phyloP scores from a whole-genome alignment of 2,888 invertebrate species.

The Anarsia innoxiella region DNA sequence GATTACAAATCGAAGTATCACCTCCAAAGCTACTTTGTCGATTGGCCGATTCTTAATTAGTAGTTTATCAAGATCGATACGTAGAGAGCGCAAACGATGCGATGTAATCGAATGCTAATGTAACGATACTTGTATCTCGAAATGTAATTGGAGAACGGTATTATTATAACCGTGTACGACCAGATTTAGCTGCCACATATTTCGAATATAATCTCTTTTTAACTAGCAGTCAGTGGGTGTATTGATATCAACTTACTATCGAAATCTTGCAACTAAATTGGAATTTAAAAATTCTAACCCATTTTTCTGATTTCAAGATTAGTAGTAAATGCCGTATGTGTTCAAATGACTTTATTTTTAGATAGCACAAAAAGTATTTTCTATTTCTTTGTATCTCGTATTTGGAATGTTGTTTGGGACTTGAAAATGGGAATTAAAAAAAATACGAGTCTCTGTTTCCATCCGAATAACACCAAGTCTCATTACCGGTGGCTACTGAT shows the following conservation, averaged over 20 bases:
- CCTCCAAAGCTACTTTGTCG: constrained; percentile 36
- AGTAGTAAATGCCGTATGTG: no score
- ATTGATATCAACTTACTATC: no score
- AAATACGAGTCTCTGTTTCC: constrained; percentile 46
- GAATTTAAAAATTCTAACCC: no score
- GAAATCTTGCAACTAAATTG: no score
- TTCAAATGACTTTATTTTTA: no score
- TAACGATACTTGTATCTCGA: constrained; percentile 35
- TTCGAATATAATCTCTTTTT: constrained; percentile 2
- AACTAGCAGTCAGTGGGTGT: no score
- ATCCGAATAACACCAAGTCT: constrained; percentile 55
- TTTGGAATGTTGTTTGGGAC: constrained; percentile 21
- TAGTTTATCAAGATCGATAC: constrained; percentile 56
- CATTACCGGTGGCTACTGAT: constrained; percentile 56
- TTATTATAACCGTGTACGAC: constrained; percentile 10
- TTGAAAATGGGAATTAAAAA: constrained; percentile 39
- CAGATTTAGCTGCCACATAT: constrained; percentile 1
- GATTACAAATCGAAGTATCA: constrained; percentile 55
- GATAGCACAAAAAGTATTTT: constrained; percentile 16
- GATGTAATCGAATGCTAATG: constrained; percentile 49
- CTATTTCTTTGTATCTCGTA: constrained; percentile 18
- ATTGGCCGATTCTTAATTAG: constrained; percentile 56
- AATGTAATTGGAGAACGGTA: constrained; percentile 32
- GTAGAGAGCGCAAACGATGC: constrained; percentile 41
- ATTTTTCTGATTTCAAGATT: no score